Evolutionary conservation across 2,797 vertebrate species (phyloP).

Genomic region (Pachyuromys duprasi): DNA sequence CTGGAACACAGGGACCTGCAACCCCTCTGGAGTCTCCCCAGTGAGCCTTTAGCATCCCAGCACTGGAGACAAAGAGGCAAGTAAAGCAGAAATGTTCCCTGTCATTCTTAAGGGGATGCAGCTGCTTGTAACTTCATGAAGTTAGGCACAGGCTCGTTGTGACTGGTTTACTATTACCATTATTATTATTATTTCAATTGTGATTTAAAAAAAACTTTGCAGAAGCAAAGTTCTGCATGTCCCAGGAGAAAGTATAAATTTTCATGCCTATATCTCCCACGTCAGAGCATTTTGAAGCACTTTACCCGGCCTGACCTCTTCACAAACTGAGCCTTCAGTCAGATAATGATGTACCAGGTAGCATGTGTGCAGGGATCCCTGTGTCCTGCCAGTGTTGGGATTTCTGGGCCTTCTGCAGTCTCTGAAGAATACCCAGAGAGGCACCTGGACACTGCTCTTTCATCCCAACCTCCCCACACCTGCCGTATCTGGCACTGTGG

Average conservation of each 20-base stretch:
- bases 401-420: background rate
- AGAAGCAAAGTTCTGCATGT: background rate
- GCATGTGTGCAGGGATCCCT: background rate
- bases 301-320: background rate
- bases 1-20: background rate
- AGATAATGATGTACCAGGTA: background rate
- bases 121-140: background rate
- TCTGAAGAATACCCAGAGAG: background rate
- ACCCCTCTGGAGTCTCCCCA: background rate
- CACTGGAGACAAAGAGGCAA: background rate
- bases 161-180: background rate
- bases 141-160: background rate
- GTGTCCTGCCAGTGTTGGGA: background rate
- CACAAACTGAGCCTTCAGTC: background rate
- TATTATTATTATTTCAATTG: background rate
- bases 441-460: background rate
- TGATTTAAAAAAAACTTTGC: background rate
- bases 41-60: background rate
- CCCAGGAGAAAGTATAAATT: background rate
- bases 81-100: background rate
- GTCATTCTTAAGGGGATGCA: no score
- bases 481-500: background rate
- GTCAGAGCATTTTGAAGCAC: background rate
- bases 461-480: background rate
- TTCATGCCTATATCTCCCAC: background rate